A percentile compares a stretch with the other conserved stretches of the same genome.
phyloP scores from a whole-genome alignment of 2,888 invertebrate genomes.

The Eupithecia tripunctaria region DNA sequence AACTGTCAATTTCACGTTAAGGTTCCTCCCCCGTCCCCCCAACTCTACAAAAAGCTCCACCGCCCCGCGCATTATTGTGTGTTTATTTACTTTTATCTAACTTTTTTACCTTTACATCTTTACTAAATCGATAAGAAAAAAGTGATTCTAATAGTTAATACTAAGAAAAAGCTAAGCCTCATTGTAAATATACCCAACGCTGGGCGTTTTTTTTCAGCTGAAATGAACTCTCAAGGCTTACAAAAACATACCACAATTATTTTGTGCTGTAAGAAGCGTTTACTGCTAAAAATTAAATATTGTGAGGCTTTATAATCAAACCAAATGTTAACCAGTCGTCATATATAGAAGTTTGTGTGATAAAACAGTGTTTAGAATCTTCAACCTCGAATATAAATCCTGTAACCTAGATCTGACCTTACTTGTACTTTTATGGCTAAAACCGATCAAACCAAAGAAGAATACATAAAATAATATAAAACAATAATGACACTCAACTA shows the following conservation, averaged over 20 bases:
- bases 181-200: neutral
- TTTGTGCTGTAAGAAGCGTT: neutral
- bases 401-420: constrained; percentile 35
- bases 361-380: constrained; percentile 1
- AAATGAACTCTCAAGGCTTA: constrained; percentile 4
- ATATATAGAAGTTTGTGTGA: neutral
- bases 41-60: neutral
- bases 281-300: neutral
- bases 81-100: constrained; percentile 2
- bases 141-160: neutral
- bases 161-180: neutral
- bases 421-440: constrained; percentile 3
- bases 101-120: neutral
- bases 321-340: neutral
- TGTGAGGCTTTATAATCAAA: neutral
- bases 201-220: neutral
- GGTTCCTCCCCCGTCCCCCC: too few species aligned
- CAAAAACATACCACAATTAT: neutral
- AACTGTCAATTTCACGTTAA: constrained; percentile 1
- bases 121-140: neutral
- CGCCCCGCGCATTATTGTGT: neutral
- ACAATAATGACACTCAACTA: constrained; percentile 75
- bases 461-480: constrained; percentile 17
- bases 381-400: neutral
- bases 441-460: constrained; percentile 4